Evolutionary conservation across 2,888 invertebrate genomes (phyloP).

Genomic region (Andrena marginata): DNA sequence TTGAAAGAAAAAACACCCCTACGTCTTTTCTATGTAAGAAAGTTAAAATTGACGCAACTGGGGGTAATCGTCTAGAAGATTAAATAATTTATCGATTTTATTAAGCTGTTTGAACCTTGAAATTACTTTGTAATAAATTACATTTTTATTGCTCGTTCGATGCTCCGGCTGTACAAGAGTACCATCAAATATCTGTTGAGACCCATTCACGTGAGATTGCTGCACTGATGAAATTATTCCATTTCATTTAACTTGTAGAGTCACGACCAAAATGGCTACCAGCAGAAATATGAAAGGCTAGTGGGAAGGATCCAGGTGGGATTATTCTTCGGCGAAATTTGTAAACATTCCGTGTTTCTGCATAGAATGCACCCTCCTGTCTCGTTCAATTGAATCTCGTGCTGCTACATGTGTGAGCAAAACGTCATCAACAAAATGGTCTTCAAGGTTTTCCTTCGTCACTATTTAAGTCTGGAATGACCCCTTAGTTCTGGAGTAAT

Average conservation of each 20-base stretch:
- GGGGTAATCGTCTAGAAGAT: neutral
- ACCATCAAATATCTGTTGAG: neutral
- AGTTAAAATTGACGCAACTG: neutral
- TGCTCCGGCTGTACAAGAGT: neutral
- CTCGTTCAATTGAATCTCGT: neutral
- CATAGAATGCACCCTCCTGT: neutral
- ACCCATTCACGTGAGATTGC: neutral
- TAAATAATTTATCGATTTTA: too few relatives aligned
- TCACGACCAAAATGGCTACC: neutral
- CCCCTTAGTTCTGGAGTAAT: constrained; percentile 7
- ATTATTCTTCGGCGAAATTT: constrained; percentile 22
- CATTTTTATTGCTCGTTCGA: neutral
- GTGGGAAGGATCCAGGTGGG: neutral
- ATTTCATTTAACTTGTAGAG: constrained; percentile 21
- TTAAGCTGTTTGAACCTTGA: neutral
- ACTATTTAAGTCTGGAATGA: constrained; percentile 7
- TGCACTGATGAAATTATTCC: constrained; percentile 9
- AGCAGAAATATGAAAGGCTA: neutral
- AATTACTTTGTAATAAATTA: neutral
- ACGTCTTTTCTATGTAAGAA: neutral
- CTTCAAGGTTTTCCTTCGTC: constrained; percentile 5
- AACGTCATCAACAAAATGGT: neutral
- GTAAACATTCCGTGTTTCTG: constrained; percentile 13
- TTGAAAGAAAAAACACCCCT: too few relatives aligned
- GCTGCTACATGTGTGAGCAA: neutral